Conservation (phyloP, 2,113 vertebrate species). For the Ariopsis seemanni region DNA sequence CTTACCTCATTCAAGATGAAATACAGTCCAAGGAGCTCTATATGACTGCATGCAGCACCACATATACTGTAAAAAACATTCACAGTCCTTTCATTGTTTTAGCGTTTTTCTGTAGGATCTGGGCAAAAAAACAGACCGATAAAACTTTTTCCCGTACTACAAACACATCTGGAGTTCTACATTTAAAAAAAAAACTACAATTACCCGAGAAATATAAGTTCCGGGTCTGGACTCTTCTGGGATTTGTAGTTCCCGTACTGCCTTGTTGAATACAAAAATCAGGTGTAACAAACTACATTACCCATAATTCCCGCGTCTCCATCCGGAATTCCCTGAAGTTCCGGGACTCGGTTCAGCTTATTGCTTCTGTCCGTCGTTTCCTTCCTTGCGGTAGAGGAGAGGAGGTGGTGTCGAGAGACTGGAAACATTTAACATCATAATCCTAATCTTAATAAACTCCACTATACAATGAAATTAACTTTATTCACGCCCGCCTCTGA, state of each 20-base stretch:
- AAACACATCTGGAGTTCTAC: conserved; percentile 54
- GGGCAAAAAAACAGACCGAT: not conserved
- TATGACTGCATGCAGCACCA: not conserved
- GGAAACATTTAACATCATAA: conserved; percentile 65
- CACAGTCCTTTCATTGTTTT: not conserved
- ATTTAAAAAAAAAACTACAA: conserved; percentile 45
- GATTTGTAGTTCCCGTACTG: conserved; percentile 52
- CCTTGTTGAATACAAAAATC: fast-evolving
- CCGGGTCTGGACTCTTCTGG: not conserved
- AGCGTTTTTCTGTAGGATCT: not conserved
- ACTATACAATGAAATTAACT: conserved; percentile 77
- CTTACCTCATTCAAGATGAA: conserved; percentile 63
- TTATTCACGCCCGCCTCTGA: conserved; percentile 64
- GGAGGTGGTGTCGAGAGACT: conserved; percentile 71
- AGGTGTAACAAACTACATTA: conserved; percentile 54
- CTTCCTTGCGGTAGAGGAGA: conserved; percentile 66
- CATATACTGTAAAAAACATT: not conserved
- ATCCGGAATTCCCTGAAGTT: conserved; percentile 61
- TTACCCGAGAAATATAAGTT: not conserved
- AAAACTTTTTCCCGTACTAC: conserved; percentile 49
- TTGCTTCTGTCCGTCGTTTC: conserved; percentile 66
- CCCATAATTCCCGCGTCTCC: conserved; percentile 44
- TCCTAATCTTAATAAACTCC: conserved; percentile 56
- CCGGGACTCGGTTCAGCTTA: conserved; percentile 68
- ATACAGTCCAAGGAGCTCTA: conserved; percentile 49